Percentiles rank a stretch among this genome's conserved stretches.
phyloP scores from a whole-genome alignment of 2,888 invertebrate genomes.

The Sminthurinus aureus region DNA sequence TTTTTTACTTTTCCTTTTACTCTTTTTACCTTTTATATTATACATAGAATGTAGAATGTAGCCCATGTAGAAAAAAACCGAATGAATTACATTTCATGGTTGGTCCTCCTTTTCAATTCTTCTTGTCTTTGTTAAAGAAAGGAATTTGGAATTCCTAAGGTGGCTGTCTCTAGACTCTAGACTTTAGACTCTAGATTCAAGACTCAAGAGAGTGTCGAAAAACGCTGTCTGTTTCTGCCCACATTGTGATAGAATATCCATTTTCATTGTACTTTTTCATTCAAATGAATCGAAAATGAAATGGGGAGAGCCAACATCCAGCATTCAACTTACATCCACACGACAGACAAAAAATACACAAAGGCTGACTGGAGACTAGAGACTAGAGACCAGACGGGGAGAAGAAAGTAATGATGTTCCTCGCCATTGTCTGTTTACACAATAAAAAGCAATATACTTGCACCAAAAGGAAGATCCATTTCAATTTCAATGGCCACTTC shows the following conservation, averaged over 20 bases:
- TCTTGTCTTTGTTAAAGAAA: background rate
- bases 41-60: background rate
- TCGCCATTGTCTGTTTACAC: conserved; percentile 27
- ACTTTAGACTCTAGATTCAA: too few species aligned
- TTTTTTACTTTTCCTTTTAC: too few species aligned
- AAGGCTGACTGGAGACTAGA: background rate
- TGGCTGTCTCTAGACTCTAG: background rate
- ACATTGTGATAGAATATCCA: conserved; percentile 22
- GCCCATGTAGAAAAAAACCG: background rate
- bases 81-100: background rate
- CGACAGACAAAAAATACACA: background rate
- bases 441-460: conserved; percentile 31
- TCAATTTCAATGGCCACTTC: conserved; percentile 26
- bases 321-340: background rate
- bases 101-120: background rate
- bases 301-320: conserved; percentile 24
- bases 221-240: background rate
- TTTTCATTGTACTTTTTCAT: background rate
- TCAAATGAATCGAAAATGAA: background rate
- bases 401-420: conserved; percentile 15
- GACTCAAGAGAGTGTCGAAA: too few species aligned
- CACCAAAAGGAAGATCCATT: conserved; percentile 19
- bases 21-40: too few species aligned
- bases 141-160: background rate
- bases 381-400: background rate